Conservation (phyloP, 2,888 invertebrate species). For the Dione vanillae region DNA sequence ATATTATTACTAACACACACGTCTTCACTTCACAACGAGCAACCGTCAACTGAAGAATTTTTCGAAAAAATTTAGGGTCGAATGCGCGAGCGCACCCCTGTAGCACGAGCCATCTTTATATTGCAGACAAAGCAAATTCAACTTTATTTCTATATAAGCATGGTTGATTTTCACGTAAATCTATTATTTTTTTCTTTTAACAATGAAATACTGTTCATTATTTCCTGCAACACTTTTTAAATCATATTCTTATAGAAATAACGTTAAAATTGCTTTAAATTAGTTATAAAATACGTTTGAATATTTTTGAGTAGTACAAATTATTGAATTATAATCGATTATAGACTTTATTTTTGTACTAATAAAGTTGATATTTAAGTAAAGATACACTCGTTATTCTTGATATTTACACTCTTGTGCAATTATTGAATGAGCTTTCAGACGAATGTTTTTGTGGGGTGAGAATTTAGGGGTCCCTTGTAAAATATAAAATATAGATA, state of each 20-base stretch:
- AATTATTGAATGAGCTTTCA: conserved; percentile 65
- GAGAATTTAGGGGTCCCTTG: conserved; percentile 47
- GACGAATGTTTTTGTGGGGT: conserved; percentile 46
- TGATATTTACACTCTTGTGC: conserved; percentile 52
- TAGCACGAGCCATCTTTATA: conserved; percentile 69
- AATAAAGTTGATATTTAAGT: conserved; percentile 42
- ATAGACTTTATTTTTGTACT: accelerated
- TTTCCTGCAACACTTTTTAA: not conserved
- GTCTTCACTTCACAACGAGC: conserved; percentile 60
- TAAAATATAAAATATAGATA: conserved; percentile 15
- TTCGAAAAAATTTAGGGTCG: conserved; percentile 69
- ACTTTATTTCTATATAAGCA: conserved; percentile 28
- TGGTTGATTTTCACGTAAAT: conserved; percentile 29
- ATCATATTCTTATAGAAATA: not conserved
- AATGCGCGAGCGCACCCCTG: conserved; percentile 79
- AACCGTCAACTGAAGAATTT: conserved; percentile 69
- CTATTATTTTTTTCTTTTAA: not conserved
- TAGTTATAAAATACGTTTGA: not conserved
- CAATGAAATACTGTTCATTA: not conserved
- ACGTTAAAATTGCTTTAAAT: not conserved
- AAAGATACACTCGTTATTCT: not conserved
- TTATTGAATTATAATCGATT: conserved; percentile 21
- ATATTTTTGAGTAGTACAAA: not conserved
- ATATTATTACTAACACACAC: conserved; percentile 33
- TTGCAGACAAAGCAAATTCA: conserved; percentile 45